phyloP scores from a whole-genome alignment of 2,888 invertebrate species.

The Ditylenchus weischeri region DNA sequence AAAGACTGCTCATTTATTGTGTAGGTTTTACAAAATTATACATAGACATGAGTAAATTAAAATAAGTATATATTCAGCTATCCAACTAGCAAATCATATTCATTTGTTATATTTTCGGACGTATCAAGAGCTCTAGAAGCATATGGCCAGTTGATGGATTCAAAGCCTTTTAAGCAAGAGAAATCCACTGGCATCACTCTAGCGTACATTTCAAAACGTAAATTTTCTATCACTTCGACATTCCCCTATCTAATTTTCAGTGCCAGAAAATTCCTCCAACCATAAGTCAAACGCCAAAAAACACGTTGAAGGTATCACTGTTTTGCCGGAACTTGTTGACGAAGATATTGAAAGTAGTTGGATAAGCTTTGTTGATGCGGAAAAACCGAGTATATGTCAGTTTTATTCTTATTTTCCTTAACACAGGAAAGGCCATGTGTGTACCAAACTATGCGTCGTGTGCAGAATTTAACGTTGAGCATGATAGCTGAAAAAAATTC shows the following conservation, averaged over 20 bases:
- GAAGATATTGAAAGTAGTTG: conserved; percentile 32
- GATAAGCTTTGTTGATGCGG: conserved; percentile 21
- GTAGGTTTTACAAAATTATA: too few species aligned
- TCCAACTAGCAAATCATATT: conserved; percentile 34
- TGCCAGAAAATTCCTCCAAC: not conserved
- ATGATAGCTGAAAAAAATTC: too few species aligned
- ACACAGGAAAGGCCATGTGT: too few species aligned
- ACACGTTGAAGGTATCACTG: conserved; percentile 37
- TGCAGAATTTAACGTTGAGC: too few species aligned
- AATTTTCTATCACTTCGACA: not conserved
- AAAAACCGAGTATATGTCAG: conserved; percentile 1
- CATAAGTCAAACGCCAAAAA: conserved; percentile 23
- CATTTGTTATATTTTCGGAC: conserved; percentile 21
- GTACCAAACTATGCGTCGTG: too few species aligned
- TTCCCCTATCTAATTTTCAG: not conserved
- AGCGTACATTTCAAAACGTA: conserved; percentile 21
- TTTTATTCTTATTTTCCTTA: not conserved
- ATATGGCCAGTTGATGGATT: conserved; percentile 15
- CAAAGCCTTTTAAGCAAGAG: conserved; percentile 15
- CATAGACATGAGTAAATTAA: too few species aligned
- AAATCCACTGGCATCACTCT: conserved; percentile 14
- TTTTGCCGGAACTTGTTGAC: conserved; percentile 42
- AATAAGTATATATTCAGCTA: conserved; percentile 20
- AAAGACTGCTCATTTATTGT: conserved; percentile 35
- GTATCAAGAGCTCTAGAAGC: conserved; percentile 12